Evolutionary conservation across 2,888 invertebrate species (phyloP).

Genomic region (Oligia latruncula): DNA sequence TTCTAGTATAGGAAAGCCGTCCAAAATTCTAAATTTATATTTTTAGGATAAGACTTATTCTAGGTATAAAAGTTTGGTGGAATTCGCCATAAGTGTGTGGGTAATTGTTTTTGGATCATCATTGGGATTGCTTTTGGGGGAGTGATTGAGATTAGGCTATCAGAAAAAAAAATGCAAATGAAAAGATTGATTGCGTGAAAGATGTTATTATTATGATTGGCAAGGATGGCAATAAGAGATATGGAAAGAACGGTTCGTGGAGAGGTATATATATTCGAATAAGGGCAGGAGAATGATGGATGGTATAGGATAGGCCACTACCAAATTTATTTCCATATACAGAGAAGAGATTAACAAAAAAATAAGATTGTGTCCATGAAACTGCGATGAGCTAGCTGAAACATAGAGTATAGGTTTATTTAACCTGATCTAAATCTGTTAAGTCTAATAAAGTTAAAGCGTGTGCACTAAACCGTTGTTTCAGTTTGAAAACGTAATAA

Average conservation of each 20-base stretch:
- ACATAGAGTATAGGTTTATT: neutral
- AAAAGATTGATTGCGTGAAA: neutral
- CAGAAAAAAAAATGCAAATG: neutral
- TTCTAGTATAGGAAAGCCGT: neutral
- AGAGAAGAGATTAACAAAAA: neutral
- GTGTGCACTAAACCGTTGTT: slow-evolving; percentile 28
- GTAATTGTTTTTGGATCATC: neutral
- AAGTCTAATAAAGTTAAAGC: slow-evolving; percentile 23
- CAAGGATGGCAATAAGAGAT: neutral
- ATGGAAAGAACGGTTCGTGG: too few species aligned
- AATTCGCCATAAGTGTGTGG: too few species aligned
- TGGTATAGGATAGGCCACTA: too few species aligned
- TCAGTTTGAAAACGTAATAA: slow-evolving; percentile 28
- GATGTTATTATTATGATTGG: neutral
- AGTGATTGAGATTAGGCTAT: neutral
- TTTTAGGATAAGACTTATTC: neutral
- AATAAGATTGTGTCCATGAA: neutral
- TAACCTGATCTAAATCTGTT: slow-evolving; percentile 8
- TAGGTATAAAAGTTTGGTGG: neutral
- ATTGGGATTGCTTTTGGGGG: neutral
- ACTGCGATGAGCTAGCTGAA: neutral
- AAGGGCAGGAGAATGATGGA: neutral
- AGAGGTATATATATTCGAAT: neutral
- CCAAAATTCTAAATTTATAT: neutral
- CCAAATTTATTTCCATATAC: neutral